Evolutionary conservation across 2,888 invertebrate genomes (phyloP).

Genomic region (Anoncus sp.): DNA sequence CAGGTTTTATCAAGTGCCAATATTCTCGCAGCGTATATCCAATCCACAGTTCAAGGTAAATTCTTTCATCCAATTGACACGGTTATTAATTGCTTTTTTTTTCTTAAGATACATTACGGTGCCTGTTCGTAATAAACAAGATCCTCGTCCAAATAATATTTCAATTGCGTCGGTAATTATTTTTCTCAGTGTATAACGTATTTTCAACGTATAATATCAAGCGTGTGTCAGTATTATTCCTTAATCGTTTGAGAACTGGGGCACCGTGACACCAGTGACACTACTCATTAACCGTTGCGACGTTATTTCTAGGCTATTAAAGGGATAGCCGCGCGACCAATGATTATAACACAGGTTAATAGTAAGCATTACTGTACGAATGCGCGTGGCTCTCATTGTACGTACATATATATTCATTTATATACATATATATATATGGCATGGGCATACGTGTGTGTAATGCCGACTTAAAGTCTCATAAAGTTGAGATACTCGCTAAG

Average conservation of each 20-base stretch:
- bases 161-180: not conserved
- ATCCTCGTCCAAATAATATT: not conserved
- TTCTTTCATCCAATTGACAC: too few species aligned
- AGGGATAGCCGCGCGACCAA: slow-evolving; percentile 71
- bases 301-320: slow-evolving; percentile 76
- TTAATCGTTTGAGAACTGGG: slow-evolving; percentile 79
- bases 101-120: not conserved
- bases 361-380: slow-evolving; percentile 73
- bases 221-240: slow-evolving; percentile 31
- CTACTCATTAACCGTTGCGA: slow-evolving; percentile 76
- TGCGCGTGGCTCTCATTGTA: slow-evolving; percentile 60
- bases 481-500: slow-evolving; percentile 10
- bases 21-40: too few species aligned
- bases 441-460: not conserved
- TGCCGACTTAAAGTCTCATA: not conserved
- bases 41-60: too few species aligned
- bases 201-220: slow-evolving; percentile 24
- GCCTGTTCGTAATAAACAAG: not conserved
- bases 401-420: not conserved
- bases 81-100: too few species aligned
- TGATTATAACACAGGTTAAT: slow-evolving; percentile 78
- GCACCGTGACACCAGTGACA: slow-evolving; percentile 78
- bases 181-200: slow-evolving; percentile 16
- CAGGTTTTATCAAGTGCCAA: too few species aligned
- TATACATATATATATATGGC: slow-evolving; percentile 3